phyloP scores from a whole-genome alignment of 2,797 vertebrate genomes.

The Gephyroberyx darwinii region DNA sequence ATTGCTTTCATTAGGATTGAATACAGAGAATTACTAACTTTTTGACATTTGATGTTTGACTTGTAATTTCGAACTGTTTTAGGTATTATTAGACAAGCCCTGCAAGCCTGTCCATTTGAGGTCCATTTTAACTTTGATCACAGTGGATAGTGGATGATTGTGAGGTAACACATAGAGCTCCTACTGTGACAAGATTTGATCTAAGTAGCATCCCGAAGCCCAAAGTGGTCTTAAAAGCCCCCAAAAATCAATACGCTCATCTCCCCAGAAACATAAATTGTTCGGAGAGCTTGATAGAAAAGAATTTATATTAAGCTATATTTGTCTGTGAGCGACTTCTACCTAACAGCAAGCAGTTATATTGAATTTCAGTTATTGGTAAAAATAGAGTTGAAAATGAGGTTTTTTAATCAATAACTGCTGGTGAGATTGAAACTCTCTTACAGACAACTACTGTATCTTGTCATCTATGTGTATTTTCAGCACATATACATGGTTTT shows the following conservation, averaged over 20 bases:
- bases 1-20: no score
- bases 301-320: constrained; percentile 10
- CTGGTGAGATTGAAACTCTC: constrained; percentile 28
- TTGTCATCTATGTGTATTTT: no score
- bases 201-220: constrained; percentile 17
- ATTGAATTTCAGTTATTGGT: constrained; percentile 3
- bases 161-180: constrained; percentile 7
- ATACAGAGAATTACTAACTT: no score
- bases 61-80: no score
- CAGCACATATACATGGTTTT: constrained; percentile 30
- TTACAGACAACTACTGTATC: constrained; percentile 11
- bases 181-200: constrained; percentile 32
- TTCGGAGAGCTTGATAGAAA: constrained; percentile 32
- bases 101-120: constrained; percentile 10
- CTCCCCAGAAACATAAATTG: constrained; percentile 39
- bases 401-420: neutral
- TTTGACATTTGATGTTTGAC: no score
- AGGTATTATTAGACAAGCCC: neutral
- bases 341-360: constrained; percentile 7
- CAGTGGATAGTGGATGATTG: constrained; percentile 16
- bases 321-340: constrained; percentile 22
- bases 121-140: neutral
- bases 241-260: constrained; percentile 51
- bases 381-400: neutral
- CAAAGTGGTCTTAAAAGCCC: constrained; percentile 36